Percentiles rank a stretch among this genome's conserved stretches.
phyloP scores from a whole-genome alignment of 1,140 invertebrate species.

The Eumeta japonica region DNA sequence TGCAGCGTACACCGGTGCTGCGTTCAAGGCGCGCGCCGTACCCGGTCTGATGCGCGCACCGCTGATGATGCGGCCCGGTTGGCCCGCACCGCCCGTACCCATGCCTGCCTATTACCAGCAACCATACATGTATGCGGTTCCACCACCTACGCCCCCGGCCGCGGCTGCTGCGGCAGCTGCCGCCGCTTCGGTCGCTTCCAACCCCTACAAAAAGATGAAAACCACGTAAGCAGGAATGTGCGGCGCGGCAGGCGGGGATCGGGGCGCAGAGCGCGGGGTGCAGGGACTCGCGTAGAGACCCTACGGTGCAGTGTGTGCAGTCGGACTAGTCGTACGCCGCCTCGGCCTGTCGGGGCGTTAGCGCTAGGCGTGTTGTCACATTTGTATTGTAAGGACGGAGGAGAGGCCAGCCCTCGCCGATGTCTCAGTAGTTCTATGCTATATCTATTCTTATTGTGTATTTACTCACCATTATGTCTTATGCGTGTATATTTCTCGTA shows the following conservation, averaged over 20 bases:
- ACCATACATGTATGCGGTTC: slow-evolving; percentile 61
- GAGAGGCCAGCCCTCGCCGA: slow-evolving; percentile 43
- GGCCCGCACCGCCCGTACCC: slow-evolving; percentile 40
- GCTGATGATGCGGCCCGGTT: slow-evolving; percentile 40
- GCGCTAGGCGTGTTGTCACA: slow-evolving; percentile 56
- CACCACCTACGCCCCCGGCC: slow-evolving; percentile 56
- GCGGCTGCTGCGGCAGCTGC: slow-evolving; percentile 52
- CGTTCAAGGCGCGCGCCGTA: slow-evolving; percentile 60
- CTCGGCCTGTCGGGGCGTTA: slow-evolving; percentile 50
- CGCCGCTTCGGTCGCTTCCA: slow-evolving; percentile 61
- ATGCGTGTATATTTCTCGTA: slow-evolving; percentile 31
- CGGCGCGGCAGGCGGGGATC: slow-evolving; percentile 23
- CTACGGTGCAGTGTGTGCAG: slow-evolving; percentile 40
- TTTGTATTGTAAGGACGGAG: slow-evolving; percentile 56
- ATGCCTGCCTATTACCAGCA: slow-evolving; percentile 51
- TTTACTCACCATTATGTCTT: neutral
- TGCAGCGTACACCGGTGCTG: slow-evolving; percentile 76
- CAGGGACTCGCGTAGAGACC: slow-evolving; percentile 52
- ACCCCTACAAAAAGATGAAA: slow-evolving; percentile 86
- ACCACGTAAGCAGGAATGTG: slow-evolving; percentile 77
- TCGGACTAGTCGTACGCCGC: too few species aligned
- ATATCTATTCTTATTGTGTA: slow-evolving; percentile 13
- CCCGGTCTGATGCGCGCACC: slow-evolving; percentile 41
- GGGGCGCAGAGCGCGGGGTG: slow-evolving; percentile 43
- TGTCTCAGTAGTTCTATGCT: slow-evolving; percentile 53